A percentile compares a stretch with the other conserved stretches of the same genome.
phyloP scores from a whole-genome alignment of 1,140 invertebrate genomes.

The Dendrolimus kikuchii region DNA sequence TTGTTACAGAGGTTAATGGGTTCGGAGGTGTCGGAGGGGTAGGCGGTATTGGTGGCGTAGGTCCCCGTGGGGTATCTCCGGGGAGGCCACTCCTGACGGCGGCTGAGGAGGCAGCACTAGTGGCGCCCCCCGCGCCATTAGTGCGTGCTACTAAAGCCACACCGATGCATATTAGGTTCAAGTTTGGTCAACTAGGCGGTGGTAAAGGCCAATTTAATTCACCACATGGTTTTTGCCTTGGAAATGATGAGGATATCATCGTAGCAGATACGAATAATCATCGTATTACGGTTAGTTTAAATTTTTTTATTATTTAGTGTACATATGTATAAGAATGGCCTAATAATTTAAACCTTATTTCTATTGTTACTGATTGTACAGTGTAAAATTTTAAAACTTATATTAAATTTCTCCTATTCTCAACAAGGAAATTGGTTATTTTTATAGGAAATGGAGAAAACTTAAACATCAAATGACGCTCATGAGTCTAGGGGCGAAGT shows the following conservation, averaged over 20 bases:
- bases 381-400: no score
- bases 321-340: background rate
- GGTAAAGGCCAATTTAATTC: constrained; percentile 96
- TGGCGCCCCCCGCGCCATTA: constrained; percentile 53
- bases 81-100: constrained; percentile 56
- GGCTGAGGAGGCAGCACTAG: constrained; percentile 61
- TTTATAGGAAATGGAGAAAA: no score
- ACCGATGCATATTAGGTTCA: constrained; percentile 90
- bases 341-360: no score
- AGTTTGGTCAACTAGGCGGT: constrained; percentile 94
- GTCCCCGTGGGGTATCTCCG: constrained; percentile 70
- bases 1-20: constrained; percentile 58
- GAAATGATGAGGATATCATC: constrained; percentile 94
- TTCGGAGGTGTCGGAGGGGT: constrained; percentile 44
- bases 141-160: constrained; percentile 81
- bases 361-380: no score
- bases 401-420: no score
- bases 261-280: constrained; percentile 98
- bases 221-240: constrained; percentile 96
- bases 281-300: constrained; percentile 84
- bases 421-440: no score
- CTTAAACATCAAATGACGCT: no score
- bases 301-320: background rate
- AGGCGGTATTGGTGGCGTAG: constrained; percentile 41
- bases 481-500: no score